These are phyloP conservation scores for Drosophila mercatorum DNA, from an alignment of 2,888 invertebrate genomes.

Conservation along the genomic window DNA sequence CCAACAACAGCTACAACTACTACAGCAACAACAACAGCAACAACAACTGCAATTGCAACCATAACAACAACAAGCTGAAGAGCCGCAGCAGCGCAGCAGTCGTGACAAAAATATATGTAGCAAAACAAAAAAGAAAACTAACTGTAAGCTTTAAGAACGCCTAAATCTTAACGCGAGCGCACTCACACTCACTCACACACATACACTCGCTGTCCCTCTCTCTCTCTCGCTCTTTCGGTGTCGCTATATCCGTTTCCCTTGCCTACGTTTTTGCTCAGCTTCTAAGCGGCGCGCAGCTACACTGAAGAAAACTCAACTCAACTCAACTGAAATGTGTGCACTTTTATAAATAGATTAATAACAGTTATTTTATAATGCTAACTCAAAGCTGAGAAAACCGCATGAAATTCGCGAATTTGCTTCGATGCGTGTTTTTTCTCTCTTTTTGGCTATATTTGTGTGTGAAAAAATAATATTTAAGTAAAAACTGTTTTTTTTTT, in stretches of 20 bases:
- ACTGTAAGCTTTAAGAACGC: conserved; percentile 23
- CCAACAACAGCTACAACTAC: conserved; percentile 12
- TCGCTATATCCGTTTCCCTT: neutral
- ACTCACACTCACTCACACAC: neutral
- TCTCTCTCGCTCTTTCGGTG: neutral
- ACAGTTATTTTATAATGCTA: conserved; percentile 10
- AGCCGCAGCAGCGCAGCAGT: conserved; percentile 25
- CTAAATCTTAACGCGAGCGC: conserved; percentile 45
- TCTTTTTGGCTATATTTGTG: neutral
- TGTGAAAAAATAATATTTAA: conserved; percentile 14
- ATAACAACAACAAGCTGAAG: conserved; percentile 27
- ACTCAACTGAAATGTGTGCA: conserved; percentile 36
- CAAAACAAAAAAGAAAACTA: conserved; percentile 20
- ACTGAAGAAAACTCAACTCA: conserved; percentile 22
- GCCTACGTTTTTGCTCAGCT: conserved; percentile 28
- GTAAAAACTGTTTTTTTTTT: conserved; percentile 7
- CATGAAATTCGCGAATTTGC: neutral
- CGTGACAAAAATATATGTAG: conserved; percentile 12
- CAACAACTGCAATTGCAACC: conserved; percentile 35
- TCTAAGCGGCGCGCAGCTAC: conserved; percentile 46
- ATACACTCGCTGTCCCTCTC: neutral
- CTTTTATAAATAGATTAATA: conserved; percentile 37
- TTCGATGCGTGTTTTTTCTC: neutral
- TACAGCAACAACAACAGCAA: conserved; percentile 12
- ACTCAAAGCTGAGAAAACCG: conserved; percentile 4